Evolutionary conservation across 2,888 invertebrate genomes (phyloP), one percentile per base, ranked within the genome.

Genomic region (Chalcosyrphus nemorum): DNA sequence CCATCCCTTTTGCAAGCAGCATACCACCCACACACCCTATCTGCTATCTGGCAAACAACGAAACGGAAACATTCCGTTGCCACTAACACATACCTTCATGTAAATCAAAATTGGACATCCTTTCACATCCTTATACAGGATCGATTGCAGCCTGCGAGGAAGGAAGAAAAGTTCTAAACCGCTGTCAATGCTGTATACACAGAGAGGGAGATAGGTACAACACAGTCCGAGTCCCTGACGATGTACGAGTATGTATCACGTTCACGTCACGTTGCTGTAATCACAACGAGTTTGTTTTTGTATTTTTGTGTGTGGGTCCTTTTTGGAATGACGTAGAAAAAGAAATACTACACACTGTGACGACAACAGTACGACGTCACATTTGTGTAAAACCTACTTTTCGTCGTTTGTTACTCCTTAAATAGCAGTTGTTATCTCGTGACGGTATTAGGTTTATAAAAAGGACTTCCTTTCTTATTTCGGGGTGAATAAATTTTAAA

Each of bases 41-140:
- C 21, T 13, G 9, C 32, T 1, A 9, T 1, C 9, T 21, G 38
- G 7, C 38, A 13, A 59, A 41, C 24, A 24, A 41, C 24, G 11
- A 61, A 43, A 27, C 61, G 21, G 27, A 61, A 43, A 61, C 43
- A 61, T 61, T 57, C 24, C 38, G 3, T 11, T 24, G 41, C 41
- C 41, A 17, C 52, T 54, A 38, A n/a, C 35, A 47, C 38, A 45
- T 70, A 71, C 38, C 52, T 47, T 47, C n/a, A 59, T 59, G 57
- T 59, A 71, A 71, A 71, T 71, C 70, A 61, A 50, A 70, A 59
- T 38, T 38, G 27, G 57, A 59, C 57, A 57, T 59, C 70, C 70
- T 17, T 38, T 38, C 15, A 59, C 57, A 57, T 59, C 70, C 70
- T 17, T 38, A 27, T 11, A 24, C 24, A 24, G 47, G 57, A 59